phyloP scores from a whole-genome alignment of 2,888 invertebrate species.

The Diarsia mendica region DNA sequence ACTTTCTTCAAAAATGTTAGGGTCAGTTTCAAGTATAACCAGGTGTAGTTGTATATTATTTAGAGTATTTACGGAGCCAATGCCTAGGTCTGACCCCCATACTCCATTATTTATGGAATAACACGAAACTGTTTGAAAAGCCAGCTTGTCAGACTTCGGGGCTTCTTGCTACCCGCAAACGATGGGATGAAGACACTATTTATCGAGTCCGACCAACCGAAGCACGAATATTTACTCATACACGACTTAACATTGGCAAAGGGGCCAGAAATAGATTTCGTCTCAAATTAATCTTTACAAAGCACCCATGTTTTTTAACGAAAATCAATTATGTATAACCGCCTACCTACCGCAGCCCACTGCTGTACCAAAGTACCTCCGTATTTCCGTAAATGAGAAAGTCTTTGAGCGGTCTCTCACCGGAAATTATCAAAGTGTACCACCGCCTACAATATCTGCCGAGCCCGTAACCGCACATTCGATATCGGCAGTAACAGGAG shows the following conservation, averaged over 20 bases:
- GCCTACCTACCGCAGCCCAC: neutral
- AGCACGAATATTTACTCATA: neutral
- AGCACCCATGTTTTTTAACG: conserved; percentile 12
- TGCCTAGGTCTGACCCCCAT: neutral
- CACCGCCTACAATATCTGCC: conserved; percentile 32
- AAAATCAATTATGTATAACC: conserved; percentile 17
- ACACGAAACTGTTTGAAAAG: neutral
- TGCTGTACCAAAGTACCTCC: neutral
- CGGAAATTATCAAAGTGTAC: conserved; percentile 40
- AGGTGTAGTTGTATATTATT: neutral
- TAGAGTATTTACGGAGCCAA: neutral
- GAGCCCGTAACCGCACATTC: conserved; percentile 35
- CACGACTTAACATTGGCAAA: conserved; percentile 12
- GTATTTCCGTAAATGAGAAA: conserved; percentile 20
- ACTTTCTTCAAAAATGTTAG: neutral
- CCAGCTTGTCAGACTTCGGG: neutral
- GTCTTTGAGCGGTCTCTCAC: conserved; percentile 24
- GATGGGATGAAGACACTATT: neutral
- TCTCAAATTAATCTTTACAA: neutral
- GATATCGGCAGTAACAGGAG: conserved; percentile 40
- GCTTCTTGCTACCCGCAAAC: neutral
- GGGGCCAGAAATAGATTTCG: neutral
- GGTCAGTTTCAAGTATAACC: neutral
- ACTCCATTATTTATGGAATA: neutral
- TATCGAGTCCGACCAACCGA: neutral